Base-by-base conservation (phyloP, 2,113 vertebrate genomes). In the Microcebus griseorufus region DNA sequence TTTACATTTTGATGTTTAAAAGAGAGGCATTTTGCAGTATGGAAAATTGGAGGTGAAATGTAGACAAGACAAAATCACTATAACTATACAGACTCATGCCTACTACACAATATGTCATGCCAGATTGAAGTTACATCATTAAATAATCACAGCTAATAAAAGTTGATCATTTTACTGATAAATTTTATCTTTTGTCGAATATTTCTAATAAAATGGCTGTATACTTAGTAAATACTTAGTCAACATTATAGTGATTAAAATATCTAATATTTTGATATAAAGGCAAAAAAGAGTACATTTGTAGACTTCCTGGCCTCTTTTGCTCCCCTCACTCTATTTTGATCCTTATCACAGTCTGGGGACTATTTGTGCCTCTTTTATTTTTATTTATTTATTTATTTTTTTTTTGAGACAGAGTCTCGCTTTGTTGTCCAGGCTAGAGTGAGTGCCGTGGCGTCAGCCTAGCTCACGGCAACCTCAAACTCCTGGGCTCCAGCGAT, bases 1-100 rank as follows among this genome's bases (percentile, higher is more conserved):
- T 80, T 93, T 88, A 86, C 23, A 81, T n/a, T 88, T 60, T 89
- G 34, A 85, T 72, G 53, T 5, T 58, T 89, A 95, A 88, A 58
- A 58, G 12, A 82, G 45, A 96, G 23, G 20, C 16, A 65, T 9
- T 89, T 95, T 93, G 42, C 70, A 72, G 11, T 32, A 17, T 81
- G 37, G 65, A 90, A n/a, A 86, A 93, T 69, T 83, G 82, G 51
- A 45, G 60, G 25, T 95, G 45, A 90, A 93, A 89, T 14, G 1
- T 2, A 91, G 18, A 11, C 55, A 29, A 6, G n/a, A 45, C 27
- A 85, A 87, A 72, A 42, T 76, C 23, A 27, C 55, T 67, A 48
- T 22, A 16, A 39, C 25, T 91, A 17, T 67, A 91, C 78, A 88
- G 34, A 78, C 6, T 29, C 75, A 34, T n/a, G 7, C 14, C 45